These are phyloP conservation scores for Bombus breviceps DNA, from an alignment of 1,140 invertebrate genomes.

Conservation along the genomic window DNA sequence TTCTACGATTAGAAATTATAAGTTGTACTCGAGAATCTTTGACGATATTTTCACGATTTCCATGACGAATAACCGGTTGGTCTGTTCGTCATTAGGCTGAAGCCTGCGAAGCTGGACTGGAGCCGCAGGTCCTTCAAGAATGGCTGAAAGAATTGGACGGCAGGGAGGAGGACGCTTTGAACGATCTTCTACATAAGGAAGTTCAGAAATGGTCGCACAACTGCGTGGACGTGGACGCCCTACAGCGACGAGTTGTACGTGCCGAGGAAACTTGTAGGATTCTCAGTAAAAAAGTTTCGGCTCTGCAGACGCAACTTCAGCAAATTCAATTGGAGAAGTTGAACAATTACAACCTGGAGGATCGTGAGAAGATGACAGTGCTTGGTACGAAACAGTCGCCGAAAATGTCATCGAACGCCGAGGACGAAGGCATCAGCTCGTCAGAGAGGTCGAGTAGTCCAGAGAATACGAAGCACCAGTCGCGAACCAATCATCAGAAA, in stretches of 20 bases:
- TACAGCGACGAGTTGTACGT: constrained; percentile 74
- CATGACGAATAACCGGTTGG: neutral
- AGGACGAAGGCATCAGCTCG: constrained; percentile 93
- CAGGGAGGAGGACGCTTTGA: constrained; percentile 71
- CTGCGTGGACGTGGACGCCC: constrained; percentile 79
- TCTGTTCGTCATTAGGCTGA: constrained; percentile 72
- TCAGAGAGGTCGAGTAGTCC: constrained; percentile 90
- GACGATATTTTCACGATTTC: neutral
- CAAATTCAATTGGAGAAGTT: constrained; percentile 74
- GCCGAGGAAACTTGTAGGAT: constrained; percentile 79
- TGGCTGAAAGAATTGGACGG: constrained; percentile 86
- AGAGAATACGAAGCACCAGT: constrained; percentile 79
- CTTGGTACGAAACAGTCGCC: constrained; percentile 30
- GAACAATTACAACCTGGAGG: constrained; percentile 72
- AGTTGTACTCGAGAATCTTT: neutral
- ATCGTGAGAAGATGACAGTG: constrained; percentile 57
- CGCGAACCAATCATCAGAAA: constrained; percentile 56
- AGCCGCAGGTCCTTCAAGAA: constrained; percentile 85
- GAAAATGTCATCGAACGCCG: constrained; percentile 88
- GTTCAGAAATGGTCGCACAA: constrained; percentile 78
- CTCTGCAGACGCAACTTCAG: constrained; percentile 75
- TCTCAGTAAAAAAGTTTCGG: constrained; percentile 76
- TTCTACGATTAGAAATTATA: neutral
- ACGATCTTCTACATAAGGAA: constrained; percentile 76
- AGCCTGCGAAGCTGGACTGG: constrained; percentile 80